Evolutionary conservation across 2,888 invertebrate species (phyloP).

Genomic region (Branchipolynoe longqiensis): DNA sequence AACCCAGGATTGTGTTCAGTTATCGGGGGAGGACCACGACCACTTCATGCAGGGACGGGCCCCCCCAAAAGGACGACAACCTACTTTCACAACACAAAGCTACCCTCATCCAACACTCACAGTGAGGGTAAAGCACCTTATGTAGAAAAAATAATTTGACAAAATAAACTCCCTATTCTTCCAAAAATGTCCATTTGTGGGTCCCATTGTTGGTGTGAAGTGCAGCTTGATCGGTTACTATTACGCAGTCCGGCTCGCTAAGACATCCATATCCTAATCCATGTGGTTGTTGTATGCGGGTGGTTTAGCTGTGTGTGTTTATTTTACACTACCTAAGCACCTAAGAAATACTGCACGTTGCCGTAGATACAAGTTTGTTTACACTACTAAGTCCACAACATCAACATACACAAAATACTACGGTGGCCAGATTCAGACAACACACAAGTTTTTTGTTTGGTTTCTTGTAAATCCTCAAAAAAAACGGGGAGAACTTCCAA

Average conservation of each 20-base stretch:
- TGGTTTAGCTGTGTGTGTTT: not conserved
- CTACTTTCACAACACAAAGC: slow-evolving; percentile 51
- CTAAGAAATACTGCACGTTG: slow-evolving; percentile 21
- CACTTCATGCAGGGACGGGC: slow-evolving; percentile 37
- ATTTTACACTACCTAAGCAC: slow-evolving; percentile 34
- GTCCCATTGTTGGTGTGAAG: slow-evolving; percentile 1
- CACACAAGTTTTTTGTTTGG: slow-evolving; percentile 22
- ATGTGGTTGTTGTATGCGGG: slow-evolving; percentile 7
- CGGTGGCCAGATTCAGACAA: slow-evolving; percentile 55
- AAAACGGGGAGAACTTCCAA: slow-evolving; percentile 15
- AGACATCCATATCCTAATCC: not conserved
- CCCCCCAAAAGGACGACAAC: not conserved
- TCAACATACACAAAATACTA: slow-evolving; percentile 50
- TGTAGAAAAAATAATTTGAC: slow-evolving; percentile 27
- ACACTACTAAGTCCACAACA: slow-evolving; percentile 51
- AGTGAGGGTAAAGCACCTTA: too few species aligned
- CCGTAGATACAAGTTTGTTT: slow-evolving; percentile 27
- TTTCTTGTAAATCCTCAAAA: not conserved
- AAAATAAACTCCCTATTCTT: not conserved
- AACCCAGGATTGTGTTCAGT: not conserved
- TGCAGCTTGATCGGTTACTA: not conserved
- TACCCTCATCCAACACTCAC: slow-evolving; percentile 46
- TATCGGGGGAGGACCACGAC: not conserved
- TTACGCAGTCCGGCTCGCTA: not conserved
- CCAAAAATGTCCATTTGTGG: not conserved